Percentiles rank a stretch among this genome's conserved stretches.
phyloP scores from a whole-genome alignment of 2,797 vertebrate genomes.

The Diplodus sargus region DNA sequence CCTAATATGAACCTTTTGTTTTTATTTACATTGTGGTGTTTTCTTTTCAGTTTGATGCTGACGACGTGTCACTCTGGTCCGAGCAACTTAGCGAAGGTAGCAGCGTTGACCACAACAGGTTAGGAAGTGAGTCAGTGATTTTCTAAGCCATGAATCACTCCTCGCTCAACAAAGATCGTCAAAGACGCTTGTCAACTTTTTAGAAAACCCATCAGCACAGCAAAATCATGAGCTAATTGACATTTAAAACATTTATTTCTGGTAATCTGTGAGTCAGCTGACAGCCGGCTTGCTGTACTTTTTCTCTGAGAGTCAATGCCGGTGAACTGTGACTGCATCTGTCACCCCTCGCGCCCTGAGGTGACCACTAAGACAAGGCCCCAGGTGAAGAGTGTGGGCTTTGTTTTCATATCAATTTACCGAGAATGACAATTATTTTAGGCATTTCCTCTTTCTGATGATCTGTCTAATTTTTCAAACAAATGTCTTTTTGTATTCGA shows the following conservation, averaged over 20 bases:
- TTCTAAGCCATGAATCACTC: conserved; percentile 32
- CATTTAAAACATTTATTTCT: conserved; percentile 60
- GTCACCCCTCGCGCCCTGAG: conserved; percentile 5
- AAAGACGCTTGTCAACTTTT: background rate
- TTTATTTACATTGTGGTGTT: background rate
- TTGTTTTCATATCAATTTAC: conserved; percentile 14
- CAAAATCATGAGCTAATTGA: conserved; percentile 55
- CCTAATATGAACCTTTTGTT: background rate
- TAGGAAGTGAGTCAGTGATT: conserved; percentile 32
- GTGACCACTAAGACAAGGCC: conserved; percentile 40
- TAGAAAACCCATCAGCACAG: conserved; percentile 3
- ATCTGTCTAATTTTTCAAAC: background rate
- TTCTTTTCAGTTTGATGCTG: background rate
- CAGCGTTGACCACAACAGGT: conserved; percentile 32
- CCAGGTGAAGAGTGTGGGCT: conserved; percentile 16
- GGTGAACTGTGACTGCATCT: conserved; percentile 24
- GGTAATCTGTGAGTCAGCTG: conserved; percentile 63
- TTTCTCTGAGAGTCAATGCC: background rate
- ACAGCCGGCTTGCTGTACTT: background rate
- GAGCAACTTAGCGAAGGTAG: conserved; percentile 32
- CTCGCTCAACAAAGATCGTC: background rate
- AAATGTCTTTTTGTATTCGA: background rate
- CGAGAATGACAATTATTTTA: conserved; percentile 4
- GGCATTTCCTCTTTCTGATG: conserved; percentile 21
- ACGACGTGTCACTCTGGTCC: conserved; percentile 35